Evolutionary conservation across 2,797 vertebrate genomes (phyloP).

Genomic region (Sebastes hubbsi): DNA sequence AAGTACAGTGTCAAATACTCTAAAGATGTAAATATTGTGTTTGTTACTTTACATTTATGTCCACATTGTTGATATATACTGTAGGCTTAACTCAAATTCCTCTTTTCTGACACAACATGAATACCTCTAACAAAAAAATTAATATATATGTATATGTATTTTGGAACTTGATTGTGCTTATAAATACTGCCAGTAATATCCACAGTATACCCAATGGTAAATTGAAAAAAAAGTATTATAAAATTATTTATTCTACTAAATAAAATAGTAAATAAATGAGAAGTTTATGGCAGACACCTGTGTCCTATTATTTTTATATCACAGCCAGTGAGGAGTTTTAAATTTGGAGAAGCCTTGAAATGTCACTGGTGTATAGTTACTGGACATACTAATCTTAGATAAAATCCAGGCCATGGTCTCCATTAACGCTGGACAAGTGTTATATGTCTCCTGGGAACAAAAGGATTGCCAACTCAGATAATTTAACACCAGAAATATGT

Average conservation of each 20-base stretch:
- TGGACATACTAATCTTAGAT: slow-evolving; percentile 33
- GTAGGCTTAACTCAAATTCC: background rate
- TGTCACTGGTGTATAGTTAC: slow-evolving; percentile 69
- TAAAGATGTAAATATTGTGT: background rate
- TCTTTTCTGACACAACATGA: background rate
- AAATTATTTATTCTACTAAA: slow-evolving; percentile 4
- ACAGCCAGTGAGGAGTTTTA: slow-evolving; percentile 45
- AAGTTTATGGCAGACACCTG: background rate
- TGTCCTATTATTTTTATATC: slow-evolving; percentile 30
- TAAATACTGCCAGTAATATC: background rate
- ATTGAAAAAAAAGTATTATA: slow-evolving; percentile 10
- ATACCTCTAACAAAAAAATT: background rate
- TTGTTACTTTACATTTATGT: background rate
- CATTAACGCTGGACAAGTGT: slow-evolving; percentile 28
- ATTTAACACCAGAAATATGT: slow-evolving; percentile 25
- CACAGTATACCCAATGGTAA: background rate
- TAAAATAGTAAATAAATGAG: background rate
- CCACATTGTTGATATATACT: background rate
- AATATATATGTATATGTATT: background rate
- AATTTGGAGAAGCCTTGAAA: slow-evolving; percentile 67
- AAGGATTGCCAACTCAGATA: slow-evolving; percentile 33
- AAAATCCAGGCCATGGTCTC: slow-evolving; percentile 39
- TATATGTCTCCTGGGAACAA: slow-evolving; percentile 34
- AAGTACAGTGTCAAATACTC: background rate
- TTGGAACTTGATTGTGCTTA: background rate